These are phyloP conservation scores for Acanthoscelides obtectus DNA, from an alignment of 2,888 invertebrate genomes.

Conservation along the genomic window DNA sequence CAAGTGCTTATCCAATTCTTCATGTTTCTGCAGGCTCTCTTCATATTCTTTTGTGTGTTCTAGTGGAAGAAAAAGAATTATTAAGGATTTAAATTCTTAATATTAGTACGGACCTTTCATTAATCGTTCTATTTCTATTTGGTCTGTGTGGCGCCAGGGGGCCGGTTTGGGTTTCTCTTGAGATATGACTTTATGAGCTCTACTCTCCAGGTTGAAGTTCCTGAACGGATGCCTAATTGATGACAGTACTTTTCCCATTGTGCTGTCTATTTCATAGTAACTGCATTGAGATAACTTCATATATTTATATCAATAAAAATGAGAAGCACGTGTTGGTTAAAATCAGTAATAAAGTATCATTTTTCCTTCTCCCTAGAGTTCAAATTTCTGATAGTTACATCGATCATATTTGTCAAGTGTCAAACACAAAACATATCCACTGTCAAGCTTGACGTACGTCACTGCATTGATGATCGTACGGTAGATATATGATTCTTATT, in stretches of 20 bases:
- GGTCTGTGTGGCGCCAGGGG: constrained; percentile 60
- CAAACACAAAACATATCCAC: too few species aligned
- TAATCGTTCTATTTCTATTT: constrained; percentile 60
- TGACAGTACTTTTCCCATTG: constrained; percentile 50
- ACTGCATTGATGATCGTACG: too few species aligned
- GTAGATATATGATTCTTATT: too few species aligned
- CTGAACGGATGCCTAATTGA: constrained; percentile 56
- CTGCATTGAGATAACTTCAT: not conserved
- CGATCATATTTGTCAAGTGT: too few species aligned
- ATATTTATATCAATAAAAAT: not conserved
- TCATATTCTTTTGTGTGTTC: constrained; percentile 60
- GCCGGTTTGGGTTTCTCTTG: constrained; percentile 59
- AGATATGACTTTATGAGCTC: constrained; percentile 67
- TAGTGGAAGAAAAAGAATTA: constrained; percentile 31
- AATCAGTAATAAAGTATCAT: too few species aligned
- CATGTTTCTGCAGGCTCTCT: constrained; percentile 60
- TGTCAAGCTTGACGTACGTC: too few species aligned
- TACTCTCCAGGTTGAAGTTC: constrained; percentile 70
- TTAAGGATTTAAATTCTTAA: not conserved
- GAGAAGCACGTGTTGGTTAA: not conserved
- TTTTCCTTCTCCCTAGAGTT: too few species aligned
- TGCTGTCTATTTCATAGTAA: not conserved
- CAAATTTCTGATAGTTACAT: too few species aligned
- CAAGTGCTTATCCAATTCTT: constrained; percentile 57
- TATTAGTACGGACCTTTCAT: constrained; percentile 47